Conservation (phyloP, 2,888 invertebrate species). For the Dione vanillae region DNA sequence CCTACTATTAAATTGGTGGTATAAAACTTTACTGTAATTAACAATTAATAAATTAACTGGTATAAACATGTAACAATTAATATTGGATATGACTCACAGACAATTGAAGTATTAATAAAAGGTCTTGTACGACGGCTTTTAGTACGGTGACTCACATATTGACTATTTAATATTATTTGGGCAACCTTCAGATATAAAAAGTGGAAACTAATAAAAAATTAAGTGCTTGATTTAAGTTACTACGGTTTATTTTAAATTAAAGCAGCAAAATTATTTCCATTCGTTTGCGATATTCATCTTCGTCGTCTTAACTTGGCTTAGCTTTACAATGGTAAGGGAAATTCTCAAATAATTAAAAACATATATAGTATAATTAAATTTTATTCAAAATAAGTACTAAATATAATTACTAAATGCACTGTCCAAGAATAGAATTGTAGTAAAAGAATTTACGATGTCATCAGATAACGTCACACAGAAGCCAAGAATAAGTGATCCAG, state of each 20-base stretch:
- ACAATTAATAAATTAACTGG: not conserved
- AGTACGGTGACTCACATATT: not conserved
- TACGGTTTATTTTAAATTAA: not conserved
- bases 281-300: not conserved
- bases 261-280: not conserved
- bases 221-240: not conserved
- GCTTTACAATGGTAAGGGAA: too few species aligned
- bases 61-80: not conserved
- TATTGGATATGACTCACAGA: slow-evolving; percentile 6
- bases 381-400: not conserved
- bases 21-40: not conserved
- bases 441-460: slow-evolving; percentile 16
- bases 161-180: not conserved
- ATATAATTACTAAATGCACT: not conserved
- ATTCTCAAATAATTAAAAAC: too few species aligned
- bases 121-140: not conserved
- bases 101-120: slow-evolving; percentile 16
- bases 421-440: not conserved
- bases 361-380: too few species aligned
- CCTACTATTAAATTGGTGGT: too few species aligned
- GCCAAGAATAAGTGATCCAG: slow-evolving; percentile 5
- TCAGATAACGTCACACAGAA: slow-evolving; percentile 11
- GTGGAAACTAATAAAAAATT: not conserved
- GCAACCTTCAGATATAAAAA: not conserved
- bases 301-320: too few species aligned